Conservation (phyloP, 2,888 invertebrate species). For the Drosophila ochracea region DNA sequence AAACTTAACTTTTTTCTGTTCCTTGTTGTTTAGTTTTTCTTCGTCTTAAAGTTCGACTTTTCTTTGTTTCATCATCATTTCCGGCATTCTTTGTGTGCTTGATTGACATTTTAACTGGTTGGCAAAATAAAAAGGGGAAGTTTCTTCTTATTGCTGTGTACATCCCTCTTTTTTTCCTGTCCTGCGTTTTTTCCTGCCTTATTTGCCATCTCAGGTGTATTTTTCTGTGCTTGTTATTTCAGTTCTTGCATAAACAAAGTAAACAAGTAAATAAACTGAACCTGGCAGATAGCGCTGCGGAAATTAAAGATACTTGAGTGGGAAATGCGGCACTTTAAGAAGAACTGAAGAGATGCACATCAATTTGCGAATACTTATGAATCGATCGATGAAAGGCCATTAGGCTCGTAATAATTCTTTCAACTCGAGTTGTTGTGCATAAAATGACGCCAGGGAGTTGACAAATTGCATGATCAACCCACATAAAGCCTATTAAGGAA, state of each 20-base stretch:
- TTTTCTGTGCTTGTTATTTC: conserved; percentile 1
- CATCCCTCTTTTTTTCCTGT: conserved; percentile 15
- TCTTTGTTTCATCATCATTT: conserved; percentile 13
- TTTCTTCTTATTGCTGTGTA: background rate
- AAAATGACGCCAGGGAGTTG: conserved; percentile 44
- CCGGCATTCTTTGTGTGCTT: conserved; percentile 9
- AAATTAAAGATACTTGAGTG: conserved; percentile 1
- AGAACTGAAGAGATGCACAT: conserved; percentile 2
- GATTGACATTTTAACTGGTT: conserved; percentile 47
- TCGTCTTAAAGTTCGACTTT: conserved; percentile 9
- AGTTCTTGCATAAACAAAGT: conserved; percentile 7
- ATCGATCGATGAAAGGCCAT: conserved; percentile 24
- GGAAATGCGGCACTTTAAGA: background rate
- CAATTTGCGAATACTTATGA: conserved; percentile 5
- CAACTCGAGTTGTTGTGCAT: conserved; percentile 25
- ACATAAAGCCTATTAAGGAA: conserved; percentile 57
- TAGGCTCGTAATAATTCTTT: conserved; percentile 38
- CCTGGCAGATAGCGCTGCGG: background rate
- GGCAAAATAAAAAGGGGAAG: conserved; percentile 2
- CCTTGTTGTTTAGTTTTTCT: conserved; percentile 2
- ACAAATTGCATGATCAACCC: conserved; percentile 39
- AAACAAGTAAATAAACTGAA: conserved; percentile 7
- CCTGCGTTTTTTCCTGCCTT: background rate
- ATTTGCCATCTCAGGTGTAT: conserved; percentile 13
- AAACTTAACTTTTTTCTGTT: conserved; percentile 15